Evolutionary conservation across 35 echinoderm and acorn worm species (phyloP).

Genomic region (Acanthaster planci): DNA sequence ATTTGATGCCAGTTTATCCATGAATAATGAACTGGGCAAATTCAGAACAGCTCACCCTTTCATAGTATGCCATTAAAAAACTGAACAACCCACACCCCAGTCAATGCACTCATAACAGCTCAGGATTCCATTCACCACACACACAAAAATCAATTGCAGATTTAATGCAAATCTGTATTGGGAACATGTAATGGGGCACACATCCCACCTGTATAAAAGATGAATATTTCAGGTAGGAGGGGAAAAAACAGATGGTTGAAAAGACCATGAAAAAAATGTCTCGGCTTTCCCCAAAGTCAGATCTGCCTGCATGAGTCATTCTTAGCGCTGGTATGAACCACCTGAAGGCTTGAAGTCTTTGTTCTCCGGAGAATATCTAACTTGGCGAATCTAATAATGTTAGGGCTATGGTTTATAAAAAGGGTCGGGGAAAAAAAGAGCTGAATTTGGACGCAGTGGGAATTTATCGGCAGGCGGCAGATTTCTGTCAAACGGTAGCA

Average conservation of each 20-base stretch:
- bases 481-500: background rate
- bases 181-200: too few relatives aligned
- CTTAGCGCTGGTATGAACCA: background rate
- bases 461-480: background rate
- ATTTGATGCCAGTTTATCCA: too few relatives aligned
- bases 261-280: background rate
- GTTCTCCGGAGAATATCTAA: slow-evolving; percentile 8
- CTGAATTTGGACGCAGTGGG: background rate
- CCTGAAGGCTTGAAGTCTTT: background rate
- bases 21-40: too few relatives aligned
- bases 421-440: background rate
- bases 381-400: slow-evolving; percentile 13
- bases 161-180: too few relatives aligned
- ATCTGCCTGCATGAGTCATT: slow-evolving; percentile 4
- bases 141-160: too few relatives aligned
- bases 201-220: background rate
- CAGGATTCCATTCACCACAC: too few relatives aligned
- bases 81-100: too few relatives aligned
- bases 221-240: background rate
- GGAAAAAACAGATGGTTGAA: background rate
- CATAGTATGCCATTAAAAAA: too few relatives aligned
- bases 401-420: background rate
- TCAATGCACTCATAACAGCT: too few relatives aligned
- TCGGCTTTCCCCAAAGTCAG: slow-evolving; percentile 14
- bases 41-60: too few relatives aligned